Conservation (phyloP, 1,140 invertebrate genomes). For the Magallana gigas region DNA sequence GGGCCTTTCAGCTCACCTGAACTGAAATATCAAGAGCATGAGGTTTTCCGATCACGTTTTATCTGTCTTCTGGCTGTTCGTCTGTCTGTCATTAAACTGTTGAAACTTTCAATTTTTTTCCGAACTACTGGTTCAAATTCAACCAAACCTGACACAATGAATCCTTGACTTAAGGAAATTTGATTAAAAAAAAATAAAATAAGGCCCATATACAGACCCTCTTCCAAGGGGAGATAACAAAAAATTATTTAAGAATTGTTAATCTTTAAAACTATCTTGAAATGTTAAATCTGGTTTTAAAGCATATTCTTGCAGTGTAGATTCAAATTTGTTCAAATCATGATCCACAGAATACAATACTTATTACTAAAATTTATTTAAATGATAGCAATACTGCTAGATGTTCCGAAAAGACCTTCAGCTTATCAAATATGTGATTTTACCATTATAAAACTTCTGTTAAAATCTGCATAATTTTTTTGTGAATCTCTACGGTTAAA, state of each 20-base stretch:
- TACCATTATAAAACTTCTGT: neutral
- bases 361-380: too few species aligned
- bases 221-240: neutral
- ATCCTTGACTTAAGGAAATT: too few species aligned
- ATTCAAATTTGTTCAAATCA: too few species aligned
- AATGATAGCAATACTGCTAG: neutral
- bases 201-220: neutral
- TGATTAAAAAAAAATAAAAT: neutral
- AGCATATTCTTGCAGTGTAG: too few species aligned
- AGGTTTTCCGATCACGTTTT: neutral
- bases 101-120: neutral
- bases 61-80: neutral
- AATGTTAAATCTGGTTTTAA: too few species aligned
- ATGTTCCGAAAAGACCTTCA: neutral
- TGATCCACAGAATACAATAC: too few species aligned
- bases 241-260: too few species aligned
- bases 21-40: neutral
- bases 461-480: neutral
- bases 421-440: neutral
- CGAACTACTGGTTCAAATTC: too few species aligned
- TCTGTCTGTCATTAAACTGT: neutral
- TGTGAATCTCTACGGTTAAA: neutral
- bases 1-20: too few species aligned
- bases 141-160: too few species aligned
- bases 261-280: too few species aligned